Percentiles rank a stretch among this genome's conserved stretches.
Evolutionary conservation across 2,797 vertebrate genomes (phyloP).

Genomic region (Danionella dracula): DNA sequence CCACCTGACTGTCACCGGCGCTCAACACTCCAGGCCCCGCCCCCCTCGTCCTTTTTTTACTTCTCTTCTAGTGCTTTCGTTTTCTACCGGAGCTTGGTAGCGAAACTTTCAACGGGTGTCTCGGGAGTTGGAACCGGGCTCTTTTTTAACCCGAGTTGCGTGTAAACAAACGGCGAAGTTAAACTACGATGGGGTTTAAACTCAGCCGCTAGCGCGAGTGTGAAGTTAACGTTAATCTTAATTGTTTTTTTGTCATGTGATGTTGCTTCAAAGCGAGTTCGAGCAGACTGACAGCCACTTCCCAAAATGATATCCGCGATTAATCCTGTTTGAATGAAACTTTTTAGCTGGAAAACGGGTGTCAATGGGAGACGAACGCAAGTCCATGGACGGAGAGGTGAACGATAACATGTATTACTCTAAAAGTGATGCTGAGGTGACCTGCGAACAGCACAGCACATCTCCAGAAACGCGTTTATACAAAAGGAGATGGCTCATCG

Average conservation of each 20-base stretch:
- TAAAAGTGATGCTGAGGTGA: neutral
- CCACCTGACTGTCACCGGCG: no score
- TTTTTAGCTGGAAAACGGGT: neutral
- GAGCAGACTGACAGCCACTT: neutral
- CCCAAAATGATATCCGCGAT: neutral
- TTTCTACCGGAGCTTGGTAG: neutral
- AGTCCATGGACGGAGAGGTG: neutral
- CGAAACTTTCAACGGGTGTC: slow-evolving; percentile 6
- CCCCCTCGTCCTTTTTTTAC: neutral
- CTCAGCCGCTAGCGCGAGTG: neutral
- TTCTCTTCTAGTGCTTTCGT: neutral
- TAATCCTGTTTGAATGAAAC: slow-evolving; percentile 3
- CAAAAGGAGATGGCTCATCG: slow-evolving; percentile 75
- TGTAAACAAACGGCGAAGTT: no score
- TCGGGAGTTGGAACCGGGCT: neutral
- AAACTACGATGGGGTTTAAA: neutral
- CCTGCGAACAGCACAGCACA: neutral
- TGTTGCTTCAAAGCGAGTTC: neutral
- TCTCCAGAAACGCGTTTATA: slow-evolving; percentile 59
- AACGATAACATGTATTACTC: neutral
- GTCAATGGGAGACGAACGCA: slow-evolving; percentile 9
- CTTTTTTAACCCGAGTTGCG: neutral
- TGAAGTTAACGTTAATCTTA: neutral
- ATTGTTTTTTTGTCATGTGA: neutral
- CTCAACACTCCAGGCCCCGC: neutral